phyloP scores from a whole-genome alignment of 2,113 vertebrate genomes.

The Limanda limanda region DNA sequence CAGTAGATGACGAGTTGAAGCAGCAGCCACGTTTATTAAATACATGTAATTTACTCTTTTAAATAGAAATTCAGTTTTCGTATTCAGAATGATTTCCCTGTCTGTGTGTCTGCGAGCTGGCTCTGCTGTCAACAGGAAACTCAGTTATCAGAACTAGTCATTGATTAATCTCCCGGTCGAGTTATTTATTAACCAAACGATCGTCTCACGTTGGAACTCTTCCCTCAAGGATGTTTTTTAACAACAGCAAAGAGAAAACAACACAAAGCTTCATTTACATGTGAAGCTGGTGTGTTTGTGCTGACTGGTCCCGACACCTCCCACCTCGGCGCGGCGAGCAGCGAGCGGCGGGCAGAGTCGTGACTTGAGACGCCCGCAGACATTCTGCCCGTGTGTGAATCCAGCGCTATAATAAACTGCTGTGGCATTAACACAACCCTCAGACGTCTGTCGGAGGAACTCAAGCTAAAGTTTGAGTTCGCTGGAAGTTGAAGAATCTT shows the following conservation, averaged over 20 bases:
- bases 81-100: neutral
- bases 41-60: neutral
- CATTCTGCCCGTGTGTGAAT: conserved; percentile 72
- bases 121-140: neutral
- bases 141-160: neutral
- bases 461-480: neutral
- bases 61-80: neutral
- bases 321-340: conserved; percentile 58
- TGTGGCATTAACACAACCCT: conserved; percentile 31
- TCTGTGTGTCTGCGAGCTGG: neutral
- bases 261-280: conserved; percentile 9
- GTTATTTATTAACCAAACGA: neutral
- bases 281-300: neutral
- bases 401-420: conserved; percentile 55
- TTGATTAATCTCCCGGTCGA: neutral
- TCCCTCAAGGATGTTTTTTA: neutral
- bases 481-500: neutral
- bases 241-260: neutral
- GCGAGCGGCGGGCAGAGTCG: conserved; percentile 59
- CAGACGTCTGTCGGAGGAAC: neutral
- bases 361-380: conserved; percentile 72
- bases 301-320: conserved; percentile 66
- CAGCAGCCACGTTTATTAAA: neutral
- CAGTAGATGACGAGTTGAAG: neutral
- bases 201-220: neutral